Evolutionary conservation across 2,888 invertebrate species (phyloP).

Genomic region (Omphaloscelis lunosa): DNA sequence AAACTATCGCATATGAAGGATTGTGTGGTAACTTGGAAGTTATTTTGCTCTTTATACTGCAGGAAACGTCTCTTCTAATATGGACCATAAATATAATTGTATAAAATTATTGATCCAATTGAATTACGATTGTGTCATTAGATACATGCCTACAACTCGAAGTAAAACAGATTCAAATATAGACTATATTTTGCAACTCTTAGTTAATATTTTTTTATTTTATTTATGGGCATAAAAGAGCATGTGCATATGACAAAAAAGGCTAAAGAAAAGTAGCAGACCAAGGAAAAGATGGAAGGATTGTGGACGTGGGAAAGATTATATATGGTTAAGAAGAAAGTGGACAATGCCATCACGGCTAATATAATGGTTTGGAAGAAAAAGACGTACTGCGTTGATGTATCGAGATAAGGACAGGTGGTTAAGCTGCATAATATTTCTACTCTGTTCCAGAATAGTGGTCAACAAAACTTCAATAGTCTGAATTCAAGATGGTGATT

Average conservation of each 20-base stretch:
- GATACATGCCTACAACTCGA: neutral
- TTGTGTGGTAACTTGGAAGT: conserved; percentile 41
- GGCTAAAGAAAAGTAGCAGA: neutral
- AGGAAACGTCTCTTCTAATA: conserved; percentile 9
- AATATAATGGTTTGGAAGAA: neutral
- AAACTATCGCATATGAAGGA: conserved; percentile 57
- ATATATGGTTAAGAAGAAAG: neutral
- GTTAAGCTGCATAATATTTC: neutral
- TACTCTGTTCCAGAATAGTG: neutral
- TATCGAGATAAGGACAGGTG: neutral
- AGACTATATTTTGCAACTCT: neutral
- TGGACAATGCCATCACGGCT: neutral
- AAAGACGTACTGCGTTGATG: neutral
- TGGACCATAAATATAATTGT: neutral
- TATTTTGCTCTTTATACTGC: conserved; percentile 9
- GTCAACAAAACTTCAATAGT: neutral
- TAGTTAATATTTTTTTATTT: neutral
- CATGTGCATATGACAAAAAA: neutral
- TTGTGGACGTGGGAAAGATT: neutral
- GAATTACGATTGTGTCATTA: conserved; percentile 7
- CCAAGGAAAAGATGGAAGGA: neutral
- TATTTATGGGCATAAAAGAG: too few relatives aligned
- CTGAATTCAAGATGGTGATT: neutral
- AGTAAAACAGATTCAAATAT: conserved; percentile 1
- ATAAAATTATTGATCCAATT: conserved; percentile 15